Percentiles rank a stretch among this genome's conserved stretches.
Conservation (phyloP, 2,888 invertebrate species). For the Diadegma fenestrale region DNA sequence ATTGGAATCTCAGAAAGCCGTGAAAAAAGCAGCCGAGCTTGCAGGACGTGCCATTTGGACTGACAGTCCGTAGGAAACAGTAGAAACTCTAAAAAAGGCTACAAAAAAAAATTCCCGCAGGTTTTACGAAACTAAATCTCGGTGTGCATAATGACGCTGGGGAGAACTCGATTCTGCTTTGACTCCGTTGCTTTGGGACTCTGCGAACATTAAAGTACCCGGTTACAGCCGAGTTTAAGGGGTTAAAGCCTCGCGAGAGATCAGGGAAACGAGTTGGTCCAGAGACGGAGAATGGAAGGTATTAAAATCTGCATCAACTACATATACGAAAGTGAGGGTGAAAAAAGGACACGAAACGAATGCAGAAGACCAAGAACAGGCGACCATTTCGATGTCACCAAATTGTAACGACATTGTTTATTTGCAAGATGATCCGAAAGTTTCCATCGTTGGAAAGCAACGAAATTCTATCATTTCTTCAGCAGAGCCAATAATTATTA, state of each 20-base stretch:
- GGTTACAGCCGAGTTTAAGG: constrained; percentile 31
- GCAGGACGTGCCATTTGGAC: not conserved
- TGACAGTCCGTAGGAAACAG: constrained; percentile 23
- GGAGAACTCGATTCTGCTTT: constrained; percentile 55
- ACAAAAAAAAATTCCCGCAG: constrained; percentile 45
- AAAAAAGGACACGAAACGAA: constrained; percentile 28
- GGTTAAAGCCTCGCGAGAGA: constrained; percentile 46
- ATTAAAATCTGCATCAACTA: not conserved
- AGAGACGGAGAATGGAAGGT: constrained; percentile 24
- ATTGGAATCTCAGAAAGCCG: too few relatives aligned
- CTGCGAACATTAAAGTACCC: constrained; percentile 49
- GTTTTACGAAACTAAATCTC: constrained; percentile 33
- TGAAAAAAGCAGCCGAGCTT: not conserved
- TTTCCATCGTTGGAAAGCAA: too few relatives aligned
- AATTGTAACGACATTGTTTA: not conserved
- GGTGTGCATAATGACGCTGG: constrained; percentile 32
- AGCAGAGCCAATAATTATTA: too few relatives aligned
- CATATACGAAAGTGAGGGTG: constrained; percentile 13
- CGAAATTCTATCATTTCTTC: too few relatives aligned
- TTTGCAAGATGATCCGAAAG: too few relatives aligned
- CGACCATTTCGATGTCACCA: not conserved
- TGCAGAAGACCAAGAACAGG: not conserved
- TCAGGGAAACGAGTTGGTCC: constrained; percentile 40
- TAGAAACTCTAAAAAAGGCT: constrained; percentile 49
- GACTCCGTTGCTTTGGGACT: constrained; percentile 39